Base-by-base conservation (phyloP, 2,797 vertebrate species). In the Novumbra hubbsi region DNA sequence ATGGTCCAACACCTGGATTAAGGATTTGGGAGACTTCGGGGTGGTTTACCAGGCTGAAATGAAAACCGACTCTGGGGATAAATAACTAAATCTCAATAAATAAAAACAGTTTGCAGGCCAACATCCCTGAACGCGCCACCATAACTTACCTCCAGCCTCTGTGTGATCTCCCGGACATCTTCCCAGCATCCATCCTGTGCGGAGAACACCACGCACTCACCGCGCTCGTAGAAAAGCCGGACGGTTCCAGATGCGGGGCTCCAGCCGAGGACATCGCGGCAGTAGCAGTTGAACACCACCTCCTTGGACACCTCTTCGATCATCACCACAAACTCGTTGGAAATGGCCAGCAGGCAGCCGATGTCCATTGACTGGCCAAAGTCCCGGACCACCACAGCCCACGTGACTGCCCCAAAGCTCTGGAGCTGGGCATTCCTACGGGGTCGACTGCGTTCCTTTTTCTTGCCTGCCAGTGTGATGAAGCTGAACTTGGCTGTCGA, bases 181-280 rank as follows among this genome's bases (percentile, higher is more conserved):
- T 95, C 94, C 4, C 90, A 72, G 80, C 92, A 93, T 71, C 85
- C 90, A 68, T 94, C 93, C 79, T 89, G 79, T 0, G 93, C 88
- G 52, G 94, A 94, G 62, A 96, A 86, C 70, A 94, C 90, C 81
- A 95, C 82, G 60, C 95, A 95, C 80, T 96, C 95, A 64, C 95
- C 95, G 71, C 94, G 90, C 84, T 95, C 95, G 17, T 95, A 95
- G 86, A 95, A 96, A 60, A 96, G 82, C 84, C 95, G 95, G 78
- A 95, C 87, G 45, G 88, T 93, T 88, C 92, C 90, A 78, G 92
- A 84, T 63, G 90, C 93, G 62, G 93, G 94, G 0, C 94, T 95
- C 95, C 95, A 96, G 72, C 95, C 95, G 77, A 96, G 95, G 68
- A 96, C 93, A 77, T 96, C 95, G 82, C 94, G 90, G 86, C 95